Conservation (phyloP, 2,113 vertebrate genomes). For the Eira barbara region DNA sequence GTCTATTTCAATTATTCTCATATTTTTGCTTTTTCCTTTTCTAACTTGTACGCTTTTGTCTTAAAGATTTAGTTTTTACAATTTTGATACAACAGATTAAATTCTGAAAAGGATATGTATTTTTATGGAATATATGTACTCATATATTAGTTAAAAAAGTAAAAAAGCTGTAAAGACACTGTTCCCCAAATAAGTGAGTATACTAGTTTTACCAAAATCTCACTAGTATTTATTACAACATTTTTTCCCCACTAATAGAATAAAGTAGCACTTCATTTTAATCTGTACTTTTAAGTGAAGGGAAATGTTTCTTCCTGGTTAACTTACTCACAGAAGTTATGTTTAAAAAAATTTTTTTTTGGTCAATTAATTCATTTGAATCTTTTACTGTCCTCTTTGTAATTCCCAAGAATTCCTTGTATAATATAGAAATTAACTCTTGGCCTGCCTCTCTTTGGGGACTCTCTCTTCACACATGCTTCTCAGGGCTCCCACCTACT, state of each 20-base stretch:
- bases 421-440: neutral
- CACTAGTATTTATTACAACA: neutral
- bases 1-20: neutral
- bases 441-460: neutral
- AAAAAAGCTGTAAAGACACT: neutral
- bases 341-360: neutral
- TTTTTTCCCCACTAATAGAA: neutral
- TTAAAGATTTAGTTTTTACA: neutral
- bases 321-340: neutral
- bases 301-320: neutral
- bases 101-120: neutral
- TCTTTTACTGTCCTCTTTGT: neutral
- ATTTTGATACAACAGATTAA: neutral
- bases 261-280: neutral
- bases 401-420: neutral
- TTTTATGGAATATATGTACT: neutral
- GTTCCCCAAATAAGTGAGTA: neutral
- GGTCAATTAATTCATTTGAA: neutral
- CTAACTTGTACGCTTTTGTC: neutral
- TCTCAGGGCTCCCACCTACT: neutral
- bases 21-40: neutral
- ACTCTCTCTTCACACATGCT: neutral
- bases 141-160: neutral
- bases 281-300: neutral
- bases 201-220: neutral